These are phyloP conservation scores for Forbesichthys agassizii DNA, from an alignment of 2,113 vertebrate genomes.

Conservation along the genomic window DNA sequence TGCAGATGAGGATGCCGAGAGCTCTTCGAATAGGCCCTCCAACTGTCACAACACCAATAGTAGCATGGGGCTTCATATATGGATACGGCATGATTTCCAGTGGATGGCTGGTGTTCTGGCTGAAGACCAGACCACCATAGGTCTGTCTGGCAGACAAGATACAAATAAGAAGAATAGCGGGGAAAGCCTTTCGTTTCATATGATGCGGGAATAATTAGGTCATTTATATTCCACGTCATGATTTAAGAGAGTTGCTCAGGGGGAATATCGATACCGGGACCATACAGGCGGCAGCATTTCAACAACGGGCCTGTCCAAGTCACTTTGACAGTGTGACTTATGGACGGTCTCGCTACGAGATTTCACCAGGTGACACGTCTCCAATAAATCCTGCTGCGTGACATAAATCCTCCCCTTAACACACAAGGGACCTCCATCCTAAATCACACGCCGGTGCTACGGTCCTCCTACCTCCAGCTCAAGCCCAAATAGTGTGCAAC, in stretches of 20 bases:
- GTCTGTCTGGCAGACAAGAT: conserved; percentile 32
- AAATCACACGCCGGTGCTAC: conserved; percentile 55
- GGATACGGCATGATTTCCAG: conserved; percentile 14
- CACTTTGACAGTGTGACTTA: conserved; percentile 76
- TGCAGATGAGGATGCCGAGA: too few species aligned
- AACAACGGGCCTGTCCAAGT: conserved; percentile 72
- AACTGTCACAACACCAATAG: conserved; percentile 12
- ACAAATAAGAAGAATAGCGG: conserved; percentile 34
- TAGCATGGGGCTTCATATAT: neutral
- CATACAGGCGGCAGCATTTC: conserved; percentile 68
- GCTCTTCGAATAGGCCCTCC: conserved; percentile 1
- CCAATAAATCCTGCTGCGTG: conserved; percentile 64
- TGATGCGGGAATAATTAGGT: conserved; percentile 72
- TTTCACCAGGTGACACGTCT: conserved; percentile 55
- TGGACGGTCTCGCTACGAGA: conserved; percentile 65
- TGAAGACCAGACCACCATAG: conserved; percentile 56
- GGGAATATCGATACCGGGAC: conserved; percentile 68
- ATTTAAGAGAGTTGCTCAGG: conserved; percentile 65
- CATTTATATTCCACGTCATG: conserved; percentile 75
- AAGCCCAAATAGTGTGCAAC: conserved; percentile 19
- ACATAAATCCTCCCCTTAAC: conserved; percentile 73
- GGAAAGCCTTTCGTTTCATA: conserved; percentile 67
- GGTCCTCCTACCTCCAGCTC: conserved; percentile 6
- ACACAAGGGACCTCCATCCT: conserved; percentile 64
- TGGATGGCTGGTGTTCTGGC: conserved; percentile 18